A percentile compares a stretch with the other conserved stretches of the same genome.
Evolutionary conservation across 2,888 invertebrate genomes (phyloP).

Genomic region (Drosophila demipolita): DNA sequence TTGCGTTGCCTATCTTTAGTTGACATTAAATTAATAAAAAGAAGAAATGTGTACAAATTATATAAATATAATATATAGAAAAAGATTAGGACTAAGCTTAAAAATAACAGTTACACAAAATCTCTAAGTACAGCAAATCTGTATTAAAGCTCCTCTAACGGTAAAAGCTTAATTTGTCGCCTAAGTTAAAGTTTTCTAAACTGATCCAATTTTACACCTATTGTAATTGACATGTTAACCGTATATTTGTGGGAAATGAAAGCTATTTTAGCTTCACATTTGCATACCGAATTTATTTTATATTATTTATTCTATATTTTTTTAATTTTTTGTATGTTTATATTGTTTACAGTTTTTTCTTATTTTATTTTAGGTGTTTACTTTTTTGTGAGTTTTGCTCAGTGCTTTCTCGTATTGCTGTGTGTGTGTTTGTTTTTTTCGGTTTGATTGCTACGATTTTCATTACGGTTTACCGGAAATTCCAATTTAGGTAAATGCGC

Average conservation of each 20-base stretch:
- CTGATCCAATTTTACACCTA: neutral
- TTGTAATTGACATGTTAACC: neutral
- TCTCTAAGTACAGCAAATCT: neutral
- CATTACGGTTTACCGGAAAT: slow-evolving; percentile 83
- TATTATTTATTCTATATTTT: neutral
- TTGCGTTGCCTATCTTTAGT: neutral
- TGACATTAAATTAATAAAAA: neutral
- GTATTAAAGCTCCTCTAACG: neutral
- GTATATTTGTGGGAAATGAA: neutral
- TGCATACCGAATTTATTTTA: neutral
- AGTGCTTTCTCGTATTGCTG: slow-evolving; percentile 35
- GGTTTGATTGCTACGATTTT: slow-evolving; percentile 76
- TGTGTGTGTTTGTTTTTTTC: slow-evolving; percentile 54
- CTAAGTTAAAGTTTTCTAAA: neutral
- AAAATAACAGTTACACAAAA: neutral
- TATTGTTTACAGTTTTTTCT: neutral
- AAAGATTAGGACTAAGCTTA: neutral
- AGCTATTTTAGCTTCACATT: neutral
- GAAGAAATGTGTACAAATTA: neutral
- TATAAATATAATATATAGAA: neutral
- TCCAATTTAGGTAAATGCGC: slow-evolving; percentile 84
- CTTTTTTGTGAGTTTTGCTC: slow-evolving; percentile 39
- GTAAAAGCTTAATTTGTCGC: neutral
- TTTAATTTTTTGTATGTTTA: too few species aligned
- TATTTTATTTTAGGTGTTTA: neutral